phyloP scores from a whole-genome alignment of 2,888 invertebrate species.

The Desoria tigrina region DNA sequence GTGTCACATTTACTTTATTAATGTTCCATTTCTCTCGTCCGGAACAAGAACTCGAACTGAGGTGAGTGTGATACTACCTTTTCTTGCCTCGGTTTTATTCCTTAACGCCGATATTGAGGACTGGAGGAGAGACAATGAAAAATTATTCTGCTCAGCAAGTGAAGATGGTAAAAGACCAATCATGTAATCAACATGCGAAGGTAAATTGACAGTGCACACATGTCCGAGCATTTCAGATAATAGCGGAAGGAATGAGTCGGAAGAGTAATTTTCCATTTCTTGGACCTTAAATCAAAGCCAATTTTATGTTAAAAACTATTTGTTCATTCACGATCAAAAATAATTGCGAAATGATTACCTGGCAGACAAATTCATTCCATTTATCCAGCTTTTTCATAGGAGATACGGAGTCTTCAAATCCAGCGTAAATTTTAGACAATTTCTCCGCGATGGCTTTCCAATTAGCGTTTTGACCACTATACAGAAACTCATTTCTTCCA shows the following conservation, averaged over 20 bases:
- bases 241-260: slow-evolving; percentile 87
- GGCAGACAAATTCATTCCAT: slow-evolving; percentile 52
- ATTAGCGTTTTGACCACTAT: slow-evolving; percentile 8
- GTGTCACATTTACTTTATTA: slow-evolving; percentile 61
- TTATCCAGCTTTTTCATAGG: slow-evolving; percentile 51
- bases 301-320: background rate
- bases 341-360: no score
- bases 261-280: slow-evolving; percentile 67
- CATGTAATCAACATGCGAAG: slow-evolving; percentile 83
- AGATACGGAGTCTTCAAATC: slow-evolving; percentile 48
- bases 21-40: slow-evolving; percentile 88
- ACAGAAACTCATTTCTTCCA: slow-evolving; percentile 26
- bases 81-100: slow-evolving; percentile 41
- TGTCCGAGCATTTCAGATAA: slow-evolving; percentile 63
- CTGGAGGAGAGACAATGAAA: slow-evolving; percentile 89
- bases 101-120: slow-evolving; percentile 67
- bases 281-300: slow-evolving; percentile 65
- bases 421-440: slow-evolving; percentile 43
- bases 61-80: slow-evolving; percentile 47
- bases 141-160: slow-evolving; percentile 88
- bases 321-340: no score
- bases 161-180: slow-evolving; percentile 89
- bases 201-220: slow-evolving; percentile 43
- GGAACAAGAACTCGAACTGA: slow-evolving; percentile 71
- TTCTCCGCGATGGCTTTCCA: slow-evolving; percentile 38